Conservation (phyloP, 2,888 invertebrate species). For the Gastracanthus pulcherrimus region DNA sequence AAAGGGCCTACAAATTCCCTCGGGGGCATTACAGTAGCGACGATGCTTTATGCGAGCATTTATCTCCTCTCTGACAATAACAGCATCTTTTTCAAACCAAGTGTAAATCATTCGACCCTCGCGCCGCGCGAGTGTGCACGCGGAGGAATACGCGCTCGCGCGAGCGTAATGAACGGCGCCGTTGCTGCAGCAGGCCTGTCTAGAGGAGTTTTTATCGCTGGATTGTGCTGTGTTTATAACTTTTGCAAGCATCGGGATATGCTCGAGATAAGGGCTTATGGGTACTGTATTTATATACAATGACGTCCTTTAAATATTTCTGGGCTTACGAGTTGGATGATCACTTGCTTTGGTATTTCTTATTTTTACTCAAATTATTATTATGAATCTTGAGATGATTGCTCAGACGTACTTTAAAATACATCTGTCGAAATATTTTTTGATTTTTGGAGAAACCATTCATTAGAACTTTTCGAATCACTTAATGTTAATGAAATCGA, state of each 20-base stretch:
- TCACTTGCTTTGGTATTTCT: too few relatives aligned
- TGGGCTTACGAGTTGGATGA: too few relatives aligned
- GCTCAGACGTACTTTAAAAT: too few relatives aligned
- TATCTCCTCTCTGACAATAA: conserved; percentile 56
- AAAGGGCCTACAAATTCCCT: conserved; percentile 54
- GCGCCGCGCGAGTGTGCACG: neutral
- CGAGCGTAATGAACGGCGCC: conserved; percentile 37
- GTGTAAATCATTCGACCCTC: conserved; percentile 53
- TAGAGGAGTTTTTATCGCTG: conserved; percentile 1
- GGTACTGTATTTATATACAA: too few relatives aligned
- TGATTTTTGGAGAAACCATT: too few relatives aligned
- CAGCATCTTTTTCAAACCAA: conserved; percentile 55
- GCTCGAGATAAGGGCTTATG: too few relatives aligned
- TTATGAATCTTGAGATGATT: too few relatives aligned
- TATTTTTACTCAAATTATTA: too few relatives aligned
- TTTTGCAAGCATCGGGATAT: neutral
- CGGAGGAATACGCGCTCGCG: neutral
- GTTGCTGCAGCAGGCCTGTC: neutral
- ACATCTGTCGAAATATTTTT: too few relatives aligned
- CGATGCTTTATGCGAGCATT: conserved; percentile 52
- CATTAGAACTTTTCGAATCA: too few relatives aligned
- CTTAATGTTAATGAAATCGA: too few relatives aligned
- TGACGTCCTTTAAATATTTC: too few relatives aligned
- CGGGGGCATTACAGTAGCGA: conserved; percentile 49
- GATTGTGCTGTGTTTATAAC: conserved; percentile 15